Evolutionary conservation across 2,797 vertebrate species (phyloP).

Genomic region (Melanotaenia boesemani): DNA sequence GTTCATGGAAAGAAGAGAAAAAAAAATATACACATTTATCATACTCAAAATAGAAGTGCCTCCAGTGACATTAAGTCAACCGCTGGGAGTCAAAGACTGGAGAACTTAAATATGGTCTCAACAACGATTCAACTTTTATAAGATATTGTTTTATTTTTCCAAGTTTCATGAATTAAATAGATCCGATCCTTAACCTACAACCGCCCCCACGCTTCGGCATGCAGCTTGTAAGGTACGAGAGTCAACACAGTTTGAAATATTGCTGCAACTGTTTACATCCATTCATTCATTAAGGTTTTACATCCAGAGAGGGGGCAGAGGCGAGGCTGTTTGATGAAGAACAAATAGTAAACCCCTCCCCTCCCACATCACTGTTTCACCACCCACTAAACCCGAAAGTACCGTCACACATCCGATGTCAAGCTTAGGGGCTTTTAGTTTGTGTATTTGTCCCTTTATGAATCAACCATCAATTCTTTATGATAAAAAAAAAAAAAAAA

Average conservation of each 20-base stretch:
- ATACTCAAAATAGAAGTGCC: slow-evolving; percentile 82
- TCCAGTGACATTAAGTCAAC: slow-evolving; percentile 73
- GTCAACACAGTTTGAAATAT: slow-evolving; percentile 3
- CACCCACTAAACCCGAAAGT: slow-evolving; percentile 59
- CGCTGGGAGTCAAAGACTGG: slow-evolving; percentile 60
- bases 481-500: not conserved
- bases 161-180: slow-evolving; percentile 43
- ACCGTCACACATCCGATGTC: slow-evolving; percentile 65
- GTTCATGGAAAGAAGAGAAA: slow-evolving; percentile 72
- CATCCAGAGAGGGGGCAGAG: slow-evolving; percentile 31
- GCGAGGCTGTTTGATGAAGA: slow-evolving; percentile 39
- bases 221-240: slow-evolving; percentile 34
- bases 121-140: slow-evolving; percentile 56
- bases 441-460: slow-evolving; percentile 66
- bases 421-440: slow-evolving; percentile 55
- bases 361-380: slow-evolving; percentile 8
- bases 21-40: slow-evolving; percentile 75
- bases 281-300: slow-evolving; percentile 40
- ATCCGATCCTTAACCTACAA: slow-evolving; percentile 31
- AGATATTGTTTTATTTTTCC: slow-evolving; percentile 49
- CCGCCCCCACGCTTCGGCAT: slow-evolving; percentile 49
- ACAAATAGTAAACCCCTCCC: slow-evolving; percentile 30
- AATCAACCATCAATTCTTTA: slow-evolving; percentile 72
- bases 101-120: slow-evolving; percentile 73
- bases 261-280: slow-evolving; percentile 38